Evolutionary conservation across 2,888 invertebrate genomes (phyloP).

Genomic region (Caradrina clavipalpis): DNA sequence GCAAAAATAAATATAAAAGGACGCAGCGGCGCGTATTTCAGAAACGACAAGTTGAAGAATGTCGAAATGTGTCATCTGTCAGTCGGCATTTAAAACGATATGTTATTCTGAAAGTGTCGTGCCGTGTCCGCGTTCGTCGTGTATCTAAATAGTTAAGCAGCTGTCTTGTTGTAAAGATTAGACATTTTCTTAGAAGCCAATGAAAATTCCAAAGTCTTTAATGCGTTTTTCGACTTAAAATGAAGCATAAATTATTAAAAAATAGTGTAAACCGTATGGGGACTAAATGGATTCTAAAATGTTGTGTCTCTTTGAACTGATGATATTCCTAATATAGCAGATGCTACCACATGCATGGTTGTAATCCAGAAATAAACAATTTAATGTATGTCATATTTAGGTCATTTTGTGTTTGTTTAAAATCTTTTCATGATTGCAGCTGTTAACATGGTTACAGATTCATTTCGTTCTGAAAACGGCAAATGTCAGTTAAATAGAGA

Average conservation of each 20-base stretch:
- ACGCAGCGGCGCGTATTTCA: constrained; percentile 83
- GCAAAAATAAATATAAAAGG: constrained; percentile 84
- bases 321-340: constrained; percentile 53
- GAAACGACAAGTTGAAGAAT: constrained; percentile 90
- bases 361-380: constrained; percentile 44
- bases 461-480: neutral
- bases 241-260: constrained; percentile 72
- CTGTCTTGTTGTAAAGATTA: constrained; percentile 83
- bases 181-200: constrained; percentile 80
- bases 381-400: constrained; percentile 28
- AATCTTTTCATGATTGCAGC: neutral
- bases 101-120: constrained; percentile 87
- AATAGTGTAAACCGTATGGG: constrained; percentile 58
- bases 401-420: constrained; percentile 24
- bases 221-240: constrained; percentile 69
- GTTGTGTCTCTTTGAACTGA: constrained; percentile 56
- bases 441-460: neutral
- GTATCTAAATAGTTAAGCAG: constrained; percentile 87
- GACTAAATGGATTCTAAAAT: constrained; percentile 57
- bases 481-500: neutral
- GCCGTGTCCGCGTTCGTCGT: constrained; percentile 78
- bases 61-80: constrained; percentile 91
- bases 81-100: constrained; percentile 90
- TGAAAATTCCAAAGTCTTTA: constrained; percentile 79
- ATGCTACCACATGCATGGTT: constrained; percentile 47